These are phyloP conservation scores for Synanceia verrucosa DNA, from an alignment of 2,797 vertebrate genomes.

Conservation along the genomic window DNA sequence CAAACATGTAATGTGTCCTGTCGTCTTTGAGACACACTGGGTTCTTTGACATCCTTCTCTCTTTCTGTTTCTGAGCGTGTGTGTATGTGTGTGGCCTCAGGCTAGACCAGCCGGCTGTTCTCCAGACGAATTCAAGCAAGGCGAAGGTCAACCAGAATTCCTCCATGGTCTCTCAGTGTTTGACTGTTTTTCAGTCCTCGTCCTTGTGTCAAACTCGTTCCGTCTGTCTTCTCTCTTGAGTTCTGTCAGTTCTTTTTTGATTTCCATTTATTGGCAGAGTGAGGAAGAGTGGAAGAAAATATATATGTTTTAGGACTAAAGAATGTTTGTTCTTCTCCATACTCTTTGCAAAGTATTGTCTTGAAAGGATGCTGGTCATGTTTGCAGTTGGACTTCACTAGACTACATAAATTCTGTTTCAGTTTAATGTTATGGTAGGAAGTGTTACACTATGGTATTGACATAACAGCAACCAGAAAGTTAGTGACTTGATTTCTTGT, in stretches of 20 bases:
- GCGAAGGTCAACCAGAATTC: constrained; percentile 71
- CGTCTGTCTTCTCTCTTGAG: not conserved
- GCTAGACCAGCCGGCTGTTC: constrained; percentile 64
- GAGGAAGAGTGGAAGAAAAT: too few relatives aligned
- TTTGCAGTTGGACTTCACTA: not conserved
- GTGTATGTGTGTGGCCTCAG: constrained; percentile 48
- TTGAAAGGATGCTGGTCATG: not conserved
- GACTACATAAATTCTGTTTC: not conserved
- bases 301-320: not conserved
- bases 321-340: not conserved
- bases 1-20: constrained; percentile 66
- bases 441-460: too few relatives aligned
- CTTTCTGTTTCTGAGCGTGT: constrained; percentile 12
- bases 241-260: not conserved
- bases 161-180: constrained; percentile 40
- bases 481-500: not conserved
- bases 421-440: not conserved
- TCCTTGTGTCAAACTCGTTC: constrained; percentile 23
- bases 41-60: constrained; percentile 62
- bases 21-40: constrained; percentile 66
- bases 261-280: not conserved
- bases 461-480: not conserved
- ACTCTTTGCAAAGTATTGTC: not conserved
- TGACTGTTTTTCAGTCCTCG: constrained; percentile 23
- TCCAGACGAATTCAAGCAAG: constrained; percentile 74